Percentiles rank a stretch among this genome's conserved stretches.
Evolutionary conservation across 2,797 vertebrate species (phyloP).

Genomic region (Sebastolobus alascanus): DNA sequence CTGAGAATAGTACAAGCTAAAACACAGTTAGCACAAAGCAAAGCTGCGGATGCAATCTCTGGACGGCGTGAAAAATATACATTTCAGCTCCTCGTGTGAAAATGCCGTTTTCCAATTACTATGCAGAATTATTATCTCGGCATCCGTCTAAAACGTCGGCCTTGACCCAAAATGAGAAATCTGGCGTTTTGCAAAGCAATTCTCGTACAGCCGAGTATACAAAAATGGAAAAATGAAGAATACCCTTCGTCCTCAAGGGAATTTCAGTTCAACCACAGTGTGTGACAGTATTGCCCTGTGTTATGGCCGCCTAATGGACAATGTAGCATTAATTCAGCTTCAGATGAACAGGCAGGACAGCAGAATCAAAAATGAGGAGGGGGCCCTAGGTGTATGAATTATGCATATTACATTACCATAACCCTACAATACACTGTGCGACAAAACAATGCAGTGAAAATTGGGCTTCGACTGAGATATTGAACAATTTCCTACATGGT

Average conservation of each 20-base stretch:
- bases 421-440: constrained; percentile 84
- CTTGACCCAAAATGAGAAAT: constrained; percentile 69
- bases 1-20: constrained; percentile 67
- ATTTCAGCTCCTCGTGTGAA: constrained; percentile 25
- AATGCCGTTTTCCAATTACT: constrained; percentile 65
- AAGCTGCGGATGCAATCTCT: constrained; percentile 13
- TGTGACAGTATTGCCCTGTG: constrained; percentile 84
- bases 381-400: constrained; percentile 91
- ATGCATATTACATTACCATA: constrained; percentile 93
- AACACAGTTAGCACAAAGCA: constrained; percentile 57
- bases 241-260: constrained; percentile 73
- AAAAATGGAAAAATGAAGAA: constrained; percentile 76
- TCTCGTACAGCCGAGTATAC: constrained; percentile 52
- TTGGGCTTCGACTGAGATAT: constrained; percentile 91
- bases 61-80: constrained; percentile 11
- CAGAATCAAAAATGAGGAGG: constrained; percentile 87
- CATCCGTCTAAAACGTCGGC: constrained; percentile 42
- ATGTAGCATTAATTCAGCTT: constrained; percentile 90
- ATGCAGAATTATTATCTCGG: constrained; percentile 62
- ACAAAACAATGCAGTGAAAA: constrained; percentile 88
- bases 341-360: constrained; percentile 92
- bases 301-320: constrained; percentile 89
- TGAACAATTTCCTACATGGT: constrained; percentile 94
- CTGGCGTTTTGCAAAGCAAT: constrained; percentile 75
- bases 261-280: constrained; percentile 82